Evolutionary conservation across 2,888 invertebrate species (phyloP).

Genomic region (Homarus gammarus): DNA sequence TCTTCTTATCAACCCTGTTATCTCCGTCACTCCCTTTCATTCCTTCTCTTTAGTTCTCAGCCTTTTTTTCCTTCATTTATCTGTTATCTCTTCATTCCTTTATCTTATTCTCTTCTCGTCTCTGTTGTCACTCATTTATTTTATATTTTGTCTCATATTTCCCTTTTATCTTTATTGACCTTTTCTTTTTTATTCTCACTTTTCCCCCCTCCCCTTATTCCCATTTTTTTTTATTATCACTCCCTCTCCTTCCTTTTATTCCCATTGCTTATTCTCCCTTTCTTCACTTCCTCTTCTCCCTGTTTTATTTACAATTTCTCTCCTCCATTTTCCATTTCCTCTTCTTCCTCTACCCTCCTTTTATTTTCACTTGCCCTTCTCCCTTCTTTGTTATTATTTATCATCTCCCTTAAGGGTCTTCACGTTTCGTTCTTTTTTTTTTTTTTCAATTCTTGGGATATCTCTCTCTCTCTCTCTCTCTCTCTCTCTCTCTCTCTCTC

Average conservation of each 20-base stretch:
- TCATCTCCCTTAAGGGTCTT: neutral
- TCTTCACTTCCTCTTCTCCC: too few species aligned
- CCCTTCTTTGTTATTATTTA: neutral
- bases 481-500: conserved; percentile 8
- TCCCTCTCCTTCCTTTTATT: too few species aligned
- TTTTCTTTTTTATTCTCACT: neutral
- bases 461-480: neutral
- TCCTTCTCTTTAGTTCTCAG: neutral
- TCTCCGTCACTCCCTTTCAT: too few species aligned
- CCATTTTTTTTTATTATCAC: too few species aligned
- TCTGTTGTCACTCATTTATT: neutral
- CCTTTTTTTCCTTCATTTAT: neutral
- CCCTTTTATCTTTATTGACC: neutral
- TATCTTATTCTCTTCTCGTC: too few species aligned
- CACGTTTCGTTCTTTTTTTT: neutral
- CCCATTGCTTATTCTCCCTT: too few species aligned
- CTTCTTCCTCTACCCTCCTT: neutral
- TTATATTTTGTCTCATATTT: neutral
- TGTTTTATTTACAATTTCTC: too few species aligned
- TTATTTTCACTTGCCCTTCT: neutral
- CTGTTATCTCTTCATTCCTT: too few species aligned
- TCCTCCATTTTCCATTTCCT: too few species aligned
- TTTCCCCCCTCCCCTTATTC: neutral
- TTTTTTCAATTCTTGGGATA: neutral
- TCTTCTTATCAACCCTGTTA: too few species aligned